phyloP scores from a whole-genome alignment of 2,888 invertebrate genomes.

The Homarus gammarus region DNA sequence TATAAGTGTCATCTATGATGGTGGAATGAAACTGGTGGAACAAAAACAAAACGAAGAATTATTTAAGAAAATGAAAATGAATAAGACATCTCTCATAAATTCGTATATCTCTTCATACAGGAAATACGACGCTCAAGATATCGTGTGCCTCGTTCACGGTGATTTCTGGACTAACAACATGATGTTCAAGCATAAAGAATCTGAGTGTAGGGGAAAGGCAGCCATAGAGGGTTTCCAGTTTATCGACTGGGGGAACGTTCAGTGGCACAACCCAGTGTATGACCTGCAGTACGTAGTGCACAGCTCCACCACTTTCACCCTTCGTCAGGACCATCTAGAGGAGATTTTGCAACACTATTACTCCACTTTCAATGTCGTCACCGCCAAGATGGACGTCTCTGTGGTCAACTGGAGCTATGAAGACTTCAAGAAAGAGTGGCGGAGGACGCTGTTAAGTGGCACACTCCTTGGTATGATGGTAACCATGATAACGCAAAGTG shows the following conservation, averaged over 20 bases:
- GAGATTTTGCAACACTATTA: conserved; percentile 57
- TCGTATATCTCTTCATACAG: neutral
- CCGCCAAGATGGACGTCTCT: conserved; percentile 26
- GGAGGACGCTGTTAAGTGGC: conserved; percentile 29
- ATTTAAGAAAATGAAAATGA: neutral
- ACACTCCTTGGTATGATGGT: conserved; percentile 44
- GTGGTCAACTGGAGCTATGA: conserved; percentile 33
- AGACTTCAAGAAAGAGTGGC: conserved; percentile 61
- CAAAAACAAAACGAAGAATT: neutral
- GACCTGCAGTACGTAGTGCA: conserved; percentile 56
- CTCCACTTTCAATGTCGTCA: conserved; percentile 44
- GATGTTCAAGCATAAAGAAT: conserved; percentile 16
- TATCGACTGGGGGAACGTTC: conserved; percentile 62
- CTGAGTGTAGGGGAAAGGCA: neutral
- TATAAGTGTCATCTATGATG: neutral
- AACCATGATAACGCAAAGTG: conserved; percentile 35
- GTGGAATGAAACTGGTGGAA: neutral
- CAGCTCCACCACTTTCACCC: conserved; percentile 35
- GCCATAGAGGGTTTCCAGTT: neutral
- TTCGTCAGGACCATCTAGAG: conserved; percentile 41
- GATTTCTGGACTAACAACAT: conserved; percentile 70
- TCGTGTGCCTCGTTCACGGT: conserved; percentile 56
- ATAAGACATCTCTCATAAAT: neutral
- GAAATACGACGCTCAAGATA: neutral
- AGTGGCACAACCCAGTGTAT: conserved; percentile 60